A percentile compares a stretch with the other conserved stretches of the same genome.
phyloP scores from a whole-genome alignment of 1,140 invertebrate genomes.

The Cardiocondyla obscurior region DNA sequence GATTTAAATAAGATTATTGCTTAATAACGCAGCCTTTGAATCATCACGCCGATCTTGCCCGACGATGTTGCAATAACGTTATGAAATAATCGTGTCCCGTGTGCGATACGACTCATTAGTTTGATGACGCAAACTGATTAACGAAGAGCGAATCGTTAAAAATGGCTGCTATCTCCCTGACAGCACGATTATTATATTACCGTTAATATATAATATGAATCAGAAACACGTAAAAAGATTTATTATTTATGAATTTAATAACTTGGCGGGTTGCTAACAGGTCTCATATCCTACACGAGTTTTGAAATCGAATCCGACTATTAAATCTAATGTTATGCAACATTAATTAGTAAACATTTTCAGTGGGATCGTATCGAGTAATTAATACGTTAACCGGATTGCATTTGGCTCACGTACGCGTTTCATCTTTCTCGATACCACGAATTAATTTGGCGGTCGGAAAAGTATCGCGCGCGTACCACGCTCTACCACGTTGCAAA shows the following conservation, averaged over 20 bases:
- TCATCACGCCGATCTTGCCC: slow-evolving; percentile 6
- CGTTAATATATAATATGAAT: not conserved
- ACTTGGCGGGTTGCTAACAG: not conserved
- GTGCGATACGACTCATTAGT: not conserved
- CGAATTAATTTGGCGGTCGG: slow-evolving; percentile 21
- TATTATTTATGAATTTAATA: not conserved
- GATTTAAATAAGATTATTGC: slow-evolving; percentile 31
- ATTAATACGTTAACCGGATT: slow-evolving; percentile 46
- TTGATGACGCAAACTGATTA: not conserved
- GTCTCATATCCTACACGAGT: not conserved
- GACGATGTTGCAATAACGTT: not conserved
- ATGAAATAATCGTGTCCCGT: not conserved
- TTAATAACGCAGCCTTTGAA: slow-evolving; percentile 7
- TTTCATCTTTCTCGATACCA: not conserved
- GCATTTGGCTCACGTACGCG: not conserved
- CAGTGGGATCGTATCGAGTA: slow-evolving; percentile 19
- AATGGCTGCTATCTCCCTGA: not conserved
- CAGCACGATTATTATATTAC: not conserved
- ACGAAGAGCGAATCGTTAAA: not conserved
- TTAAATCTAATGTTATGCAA: slow-evolving; percentile 44
- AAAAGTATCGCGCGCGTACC: slow-evolving; percentile 1
- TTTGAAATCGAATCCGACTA: slow-evolving; percentile 17
- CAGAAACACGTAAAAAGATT: not conserved
- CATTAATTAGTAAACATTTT: slow-evolving; percentile 47
- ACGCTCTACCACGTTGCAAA: not conserved